Evolutionary conservation across 2,113 vertebrate genomes (phyloP).

Genomic region (Megaleporinus macrocephalus): DNA sequence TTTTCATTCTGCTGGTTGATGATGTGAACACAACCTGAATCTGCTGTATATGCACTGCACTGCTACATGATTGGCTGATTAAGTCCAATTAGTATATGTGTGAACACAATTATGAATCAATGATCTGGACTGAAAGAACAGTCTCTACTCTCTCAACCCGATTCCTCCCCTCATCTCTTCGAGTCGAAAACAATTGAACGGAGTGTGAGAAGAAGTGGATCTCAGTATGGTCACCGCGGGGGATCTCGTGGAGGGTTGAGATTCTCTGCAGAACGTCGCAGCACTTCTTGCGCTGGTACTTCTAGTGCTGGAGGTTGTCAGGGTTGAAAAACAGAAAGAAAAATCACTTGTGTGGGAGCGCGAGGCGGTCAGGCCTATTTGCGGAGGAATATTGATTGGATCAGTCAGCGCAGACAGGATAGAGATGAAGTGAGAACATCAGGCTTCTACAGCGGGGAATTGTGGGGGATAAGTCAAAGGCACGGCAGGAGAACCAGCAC

Average conservation of each 20-base stretch:
- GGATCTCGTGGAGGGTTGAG: no score
- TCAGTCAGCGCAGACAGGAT: constrained; percentile 42
- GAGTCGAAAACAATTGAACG: no score
- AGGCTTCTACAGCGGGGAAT: constrained; percentile 44
- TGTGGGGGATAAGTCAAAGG: constrained; percentile 47
- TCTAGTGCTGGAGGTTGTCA: constrained; percentile 28
- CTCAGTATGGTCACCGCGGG: background rate
- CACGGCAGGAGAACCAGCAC: constrained; percentile 44
- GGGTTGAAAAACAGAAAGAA: constrained; percentile 39
- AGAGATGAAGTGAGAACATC: constrained; percentile 57
- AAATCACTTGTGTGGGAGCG: constrained; percentile 37
- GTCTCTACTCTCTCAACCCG: no score
- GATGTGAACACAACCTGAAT: no score
- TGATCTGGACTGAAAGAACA: no score
- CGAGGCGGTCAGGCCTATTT: constrained; percentile 30
- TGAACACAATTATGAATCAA: no score
- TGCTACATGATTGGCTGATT: no score
- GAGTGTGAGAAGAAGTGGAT: no score
- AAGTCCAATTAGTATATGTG: no score
- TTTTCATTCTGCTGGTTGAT: no score
- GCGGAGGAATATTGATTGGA: constrained; percentile 55
- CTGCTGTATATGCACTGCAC: no score
- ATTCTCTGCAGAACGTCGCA: background rate
- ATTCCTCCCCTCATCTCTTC: no score
- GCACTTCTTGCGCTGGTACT: background rate